Base-by-base conservation (phyloP, 2,888 invertebrate genomes). In the Aproaerema taeniolella region DNA sequence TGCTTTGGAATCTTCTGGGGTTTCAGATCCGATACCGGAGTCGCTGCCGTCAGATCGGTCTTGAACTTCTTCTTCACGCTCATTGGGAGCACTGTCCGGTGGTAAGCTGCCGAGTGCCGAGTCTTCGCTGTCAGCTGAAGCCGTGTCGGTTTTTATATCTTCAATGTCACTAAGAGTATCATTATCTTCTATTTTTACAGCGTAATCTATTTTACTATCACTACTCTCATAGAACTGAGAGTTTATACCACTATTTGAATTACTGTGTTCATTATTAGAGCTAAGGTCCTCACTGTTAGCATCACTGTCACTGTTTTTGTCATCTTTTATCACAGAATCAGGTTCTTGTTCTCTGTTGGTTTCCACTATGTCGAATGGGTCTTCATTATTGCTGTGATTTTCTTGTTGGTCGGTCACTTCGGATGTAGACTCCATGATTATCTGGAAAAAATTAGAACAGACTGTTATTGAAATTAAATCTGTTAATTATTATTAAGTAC, bases 21-120 rank as follows among this genome's bases (percentile, higher is more conserved):
- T 88, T 76, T 95, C 95, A 24, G 92, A 91, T 3, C 95, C 95
- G 17, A 95, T 72, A 0, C 95, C 95, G 0, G 94, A 95, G 73
- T 95, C 95, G 38, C 95, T 95, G 6, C 94, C 93, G 63, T 95
- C 94, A 29, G 93, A 94, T 39, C 93, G 88, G 46, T 90, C 90
- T 59, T 90, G 90, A 20, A 72, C 89, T 61, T 90, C 90, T 66
- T 90, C 90, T 54, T 88, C 89, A 47, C 79, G 68, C 42, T 89
- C 89, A 45, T 69, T 78, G 36, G 68, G 52, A 31, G 59, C 51
- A 61, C 70, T 52, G 41, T 88, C 86, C 9, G 89, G 78, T 2
- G 89, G 89, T 31, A 90, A 66, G 55, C 90, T 90, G 48, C 90
- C 90, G 12, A 90, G 87, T 9, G 90, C 89, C 1, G 90, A 90